Percentiles rank a stretch among this genome's conserved stretches.
phyloP scores from a whole-genome alignment of 2,888 invertebrate genomes.

The Alviniconcha strummeri region DNA sequence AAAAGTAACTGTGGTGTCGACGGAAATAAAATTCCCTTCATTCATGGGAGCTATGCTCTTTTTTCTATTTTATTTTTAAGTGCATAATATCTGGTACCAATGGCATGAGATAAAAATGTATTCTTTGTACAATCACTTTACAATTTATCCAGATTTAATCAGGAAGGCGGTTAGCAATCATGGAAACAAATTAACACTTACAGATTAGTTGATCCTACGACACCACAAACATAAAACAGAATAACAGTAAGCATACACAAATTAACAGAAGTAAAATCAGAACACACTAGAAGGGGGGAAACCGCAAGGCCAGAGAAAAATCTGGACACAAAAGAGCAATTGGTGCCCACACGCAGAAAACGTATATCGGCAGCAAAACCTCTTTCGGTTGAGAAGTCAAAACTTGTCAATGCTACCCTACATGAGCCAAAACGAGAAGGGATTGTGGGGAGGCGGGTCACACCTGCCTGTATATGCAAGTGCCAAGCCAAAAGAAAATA shows the following conservation, averaged over 20 bases:
- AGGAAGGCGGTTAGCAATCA: background rate
- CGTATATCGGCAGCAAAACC: conserved; percentile 14
- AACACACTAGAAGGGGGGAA: conserved; percentile 11
- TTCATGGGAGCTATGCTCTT: background rate
- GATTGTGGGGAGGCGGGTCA: background rate
- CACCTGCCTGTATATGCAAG: background rate
- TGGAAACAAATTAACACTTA: background rate
- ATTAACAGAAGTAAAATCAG: conserved; percentile 12
- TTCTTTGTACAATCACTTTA: too few species aligned
- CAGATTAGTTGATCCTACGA: conserved; percentile 17
- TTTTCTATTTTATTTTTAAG: background rate
- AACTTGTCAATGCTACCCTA: background rate
- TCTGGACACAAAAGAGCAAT: background rate
- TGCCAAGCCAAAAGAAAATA: too few species aligned
- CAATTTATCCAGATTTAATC: too few species aligned
- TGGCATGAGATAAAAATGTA: too few species aligned
- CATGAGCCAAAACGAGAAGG: background rate
- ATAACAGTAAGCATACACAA: conserved; percentile 11
- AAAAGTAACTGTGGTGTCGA: conserved; percentile 28
- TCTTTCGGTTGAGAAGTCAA: background rate
- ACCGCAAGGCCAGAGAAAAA: background rate
- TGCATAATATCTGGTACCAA: background rate
- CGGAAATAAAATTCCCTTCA: conserved; percentile 16
- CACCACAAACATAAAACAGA: conserved; percentile 25
- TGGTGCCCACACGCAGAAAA: conserved; percentile 13